These are phyloP conservation scores for Teleiodes luculella DNA, from an alignment of 2,888 invertebrate species.

Conservation along the genomic window DNA sequence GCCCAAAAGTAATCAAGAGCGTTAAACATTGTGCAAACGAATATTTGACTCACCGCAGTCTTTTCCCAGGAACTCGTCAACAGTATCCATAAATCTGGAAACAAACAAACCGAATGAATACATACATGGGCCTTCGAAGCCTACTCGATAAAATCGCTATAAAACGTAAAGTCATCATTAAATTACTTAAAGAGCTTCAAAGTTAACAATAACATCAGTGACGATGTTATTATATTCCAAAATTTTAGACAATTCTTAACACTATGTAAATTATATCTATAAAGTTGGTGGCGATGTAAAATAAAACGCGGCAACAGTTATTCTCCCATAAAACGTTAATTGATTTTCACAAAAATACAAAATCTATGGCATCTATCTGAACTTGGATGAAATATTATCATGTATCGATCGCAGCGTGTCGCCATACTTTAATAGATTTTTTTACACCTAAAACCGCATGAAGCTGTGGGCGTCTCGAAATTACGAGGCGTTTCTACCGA, in stretches of 20 bases:
- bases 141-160: not conserved
- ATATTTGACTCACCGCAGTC: constrained; percentile 59
- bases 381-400: constrained; percentile 72
- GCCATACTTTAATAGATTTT: constrained; percentile 76
- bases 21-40: constrained; percentile 49
- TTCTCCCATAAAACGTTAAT: constrained; percentile 66
- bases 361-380: constrained; percentile 63
- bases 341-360: constrained; percentile 71
- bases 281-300: constrained; percentile 58
- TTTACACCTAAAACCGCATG: constrained; percentile 77
- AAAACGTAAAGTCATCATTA: not conserved
- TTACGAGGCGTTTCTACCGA: constrained; percentile 74
- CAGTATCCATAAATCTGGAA: constrained; percentile 65
- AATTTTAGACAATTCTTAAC: constrained; percentile 40
- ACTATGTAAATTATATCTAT: constrained; percentile 36
- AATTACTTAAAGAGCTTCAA: not conserved
- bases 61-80: constrained; percentile 61
- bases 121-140: constrained; percentile 10
- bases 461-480: constrained; percentile 65
- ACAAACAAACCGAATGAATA: constrained; percentile 46
- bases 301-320: constrained; percentile 61
- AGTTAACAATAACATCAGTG: not conserved
- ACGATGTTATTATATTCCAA: constrained; percentile 39
- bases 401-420: constrained; percentile 76
- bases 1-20: constrained; percentile 46